Base-by-base conservation (phyloP, 2,113 vertebrate genomes). In the Colaptes auratus region DNA sequence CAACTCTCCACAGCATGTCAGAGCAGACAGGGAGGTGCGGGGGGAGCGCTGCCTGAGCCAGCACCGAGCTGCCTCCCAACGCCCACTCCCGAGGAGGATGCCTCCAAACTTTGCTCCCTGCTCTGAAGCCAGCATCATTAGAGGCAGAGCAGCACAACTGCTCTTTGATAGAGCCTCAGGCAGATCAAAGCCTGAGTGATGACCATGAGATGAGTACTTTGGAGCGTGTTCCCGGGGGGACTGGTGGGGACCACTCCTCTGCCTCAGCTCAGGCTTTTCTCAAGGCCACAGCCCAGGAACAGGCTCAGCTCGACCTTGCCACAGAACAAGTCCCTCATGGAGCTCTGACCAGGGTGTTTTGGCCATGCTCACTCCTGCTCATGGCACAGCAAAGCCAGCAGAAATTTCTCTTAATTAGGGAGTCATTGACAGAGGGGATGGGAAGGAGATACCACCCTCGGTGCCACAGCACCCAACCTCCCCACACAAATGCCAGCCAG, bases 111-210 rank as follows among this genome's bases (percentile, higher is more conserved):
- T 13, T 4, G 8, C 69, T 25, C 53, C 7, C 20, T 86, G 12
- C 73, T 44, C 60, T 61, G 1, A 2, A 8, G 28, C 3, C 3
- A 13, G 20, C 1, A 27, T 19, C 46, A 0, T 0, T 0, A 7
- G 28, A 19, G 11, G 21, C 63, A 16, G 33, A 36, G 2, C 63
- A 36, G 56, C 28, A 73, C 10, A 76, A 25, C 2, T 17, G 1
- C 56, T 3, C 82, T 36, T 9, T 18, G 59, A 18, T 0, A 23
- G 30, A 23, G 1, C 31, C 13, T 3, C 5, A 31, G 25, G 10
- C 2, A 30, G 1, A 6, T 1, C 6, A 9, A 17, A 30, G 59
- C 3, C 59, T 12, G 46, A 28, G 87, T 0, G 6, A 39, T 1
- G 58, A 50, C 69, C 66, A 28, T 0, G 0, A 39, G 58, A 15